Percentiles rank a stretch among this genome's conserved stretches.
phyloP scores from a whole-genome alignment of 2,888 invertebrate genomes.

The Tachina grossa region DNA sequence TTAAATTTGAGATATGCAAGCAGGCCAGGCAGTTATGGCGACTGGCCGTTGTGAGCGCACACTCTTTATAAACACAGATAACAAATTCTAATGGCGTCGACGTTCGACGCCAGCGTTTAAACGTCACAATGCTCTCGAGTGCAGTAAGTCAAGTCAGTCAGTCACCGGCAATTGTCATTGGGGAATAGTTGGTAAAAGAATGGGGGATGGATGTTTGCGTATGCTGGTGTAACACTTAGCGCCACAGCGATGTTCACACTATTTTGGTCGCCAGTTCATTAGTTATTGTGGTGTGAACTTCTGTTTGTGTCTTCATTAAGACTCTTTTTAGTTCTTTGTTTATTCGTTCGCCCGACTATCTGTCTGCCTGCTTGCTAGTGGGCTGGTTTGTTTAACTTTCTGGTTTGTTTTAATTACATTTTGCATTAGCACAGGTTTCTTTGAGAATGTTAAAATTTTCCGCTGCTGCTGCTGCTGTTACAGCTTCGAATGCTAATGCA shows the following conservation, averaged over 20 bases:
- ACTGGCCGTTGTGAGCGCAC: slow-evolving; percentile 13
- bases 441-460: background rate
- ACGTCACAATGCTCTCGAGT: slow-evolving; percentile 10
- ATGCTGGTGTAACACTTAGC: background rate
- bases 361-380: slow-evolving; percentile 40
- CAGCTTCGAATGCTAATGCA: slow-evolving; percentile 20
- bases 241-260: slow-evolving; percentile 9
- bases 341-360: slow-evolving; percentile 3
- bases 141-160: slow-evolving; percentile 10
- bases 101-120: slow-evolving; percentile 16
- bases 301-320: slow-evolving; percentile 34
- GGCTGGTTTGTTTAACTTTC: slow-evolving; percentile 61
- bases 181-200: slow-evolving; percentile 3
- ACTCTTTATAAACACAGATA: background rate
- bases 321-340: slow-evolving; percentile 30
- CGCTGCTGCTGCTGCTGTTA: background rate
- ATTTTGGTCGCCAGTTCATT: slow-evolving; percentile 43
- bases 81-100: slow-evolving; percentile 3
- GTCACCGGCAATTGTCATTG: slow-evolving; percentile 23
- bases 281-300: slow-evolving; percentile 14
- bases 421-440: slow-evolving; percentile 50
- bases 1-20: slow-evolving; percentile 30
- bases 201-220: background rate
- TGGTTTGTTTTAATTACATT: slow-evolving; percentile 70
- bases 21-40: slow-evolving; percentile 3